A percentile compares a stretch with the other conserved stretches of the same genome.
These are phyloP conservation scores for Tetragnatha montana DNA, from an alignment of 2,888 invertebrate genomes.

Conservation along the genomic window DNA sequence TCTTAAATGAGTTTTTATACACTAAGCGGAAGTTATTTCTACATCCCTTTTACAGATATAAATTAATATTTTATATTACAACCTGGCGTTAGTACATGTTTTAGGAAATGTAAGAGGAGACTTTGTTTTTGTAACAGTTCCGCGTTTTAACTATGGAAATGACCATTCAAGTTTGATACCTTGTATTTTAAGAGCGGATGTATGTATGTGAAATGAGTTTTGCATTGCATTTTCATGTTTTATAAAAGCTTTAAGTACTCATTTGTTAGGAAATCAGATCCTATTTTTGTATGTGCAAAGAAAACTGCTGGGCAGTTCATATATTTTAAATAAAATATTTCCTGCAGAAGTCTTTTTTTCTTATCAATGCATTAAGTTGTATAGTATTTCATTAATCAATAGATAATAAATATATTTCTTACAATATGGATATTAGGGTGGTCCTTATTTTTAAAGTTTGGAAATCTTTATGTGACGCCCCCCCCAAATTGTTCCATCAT, in stretches of 20 bases:
- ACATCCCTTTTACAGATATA: too few species aligned
- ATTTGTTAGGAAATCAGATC: slow-evolving; percentile 9
- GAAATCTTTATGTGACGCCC: too few species aligned
- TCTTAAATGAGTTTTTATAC: slow-evolving; percentile 1
- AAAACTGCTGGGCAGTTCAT: slow-evolving; percentile 49
- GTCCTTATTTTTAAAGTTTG: too few species aligned
- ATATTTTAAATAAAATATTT: slow-evolving; percentile 10
- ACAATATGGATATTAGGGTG: too few species aligned
- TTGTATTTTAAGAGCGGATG: background rate
- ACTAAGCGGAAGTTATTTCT: too few species aligned
- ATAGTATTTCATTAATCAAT: too few species aligned
- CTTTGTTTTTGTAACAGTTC: too few species aligned
- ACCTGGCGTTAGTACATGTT: too few species aligned
- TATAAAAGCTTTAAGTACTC: background rate
- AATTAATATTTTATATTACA: too few species aligned
- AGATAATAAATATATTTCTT: too few species aligned
- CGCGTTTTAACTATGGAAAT: background rate
- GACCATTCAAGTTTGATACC: background rate
- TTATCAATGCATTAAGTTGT: background rate
- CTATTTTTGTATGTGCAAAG: slow-evolving; percentile 17
- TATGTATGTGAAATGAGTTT: background rate
- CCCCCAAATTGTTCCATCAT: too few species aligned
- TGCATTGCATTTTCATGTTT: background rate
- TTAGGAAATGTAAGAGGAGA: too few species aligned
- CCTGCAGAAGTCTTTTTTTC: background rate